Conservation (phyloP, 2,797 vertebrate genomes). For the Lepilemur septentrionalis region DNA sequence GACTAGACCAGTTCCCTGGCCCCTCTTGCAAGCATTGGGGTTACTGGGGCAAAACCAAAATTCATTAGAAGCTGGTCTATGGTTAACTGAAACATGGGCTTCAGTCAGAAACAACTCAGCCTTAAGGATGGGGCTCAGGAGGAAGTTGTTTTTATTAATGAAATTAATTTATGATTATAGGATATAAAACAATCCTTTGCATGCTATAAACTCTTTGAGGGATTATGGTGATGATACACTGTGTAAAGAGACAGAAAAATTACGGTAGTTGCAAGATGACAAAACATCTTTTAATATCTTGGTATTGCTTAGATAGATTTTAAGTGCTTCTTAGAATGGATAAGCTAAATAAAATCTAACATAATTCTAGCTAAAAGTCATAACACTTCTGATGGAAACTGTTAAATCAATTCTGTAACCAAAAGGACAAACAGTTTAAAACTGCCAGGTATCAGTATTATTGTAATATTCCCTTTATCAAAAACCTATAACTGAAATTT, state of each 20-base stretch:
- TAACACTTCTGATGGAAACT: conserved; percentile 71
- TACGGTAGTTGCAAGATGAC: background rate
- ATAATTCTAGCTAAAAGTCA: conserved; percentile 6
- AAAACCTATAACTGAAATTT: conserved; percentile 67
- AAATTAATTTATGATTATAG: background rate
- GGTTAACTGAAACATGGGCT: background rate
- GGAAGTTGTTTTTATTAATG: background rate
- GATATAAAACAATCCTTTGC: background rate
- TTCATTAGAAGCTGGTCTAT: background rate
- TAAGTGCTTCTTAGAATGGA: conserved; percentile 57
- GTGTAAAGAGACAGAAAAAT: conserved; percentile 26
- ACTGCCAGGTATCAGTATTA: conserved; percentile 73
- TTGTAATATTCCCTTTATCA: conserved; percentile 72
- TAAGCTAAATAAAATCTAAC: background rate
- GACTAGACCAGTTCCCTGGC: background rate
- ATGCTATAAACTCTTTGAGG: background rate
- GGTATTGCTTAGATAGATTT: background rate
- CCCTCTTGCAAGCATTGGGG: background rate
- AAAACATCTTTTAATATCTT: background rate
- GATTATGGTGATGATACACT: background rate
- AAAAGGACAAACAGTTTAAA: conserved; percentile 48
- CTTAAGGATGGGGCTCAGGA: background rate
- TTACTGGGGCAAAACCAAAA: background rate
- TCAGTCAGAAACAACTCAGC: background rate
- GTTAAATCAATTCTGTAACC: conserved; percentile 54